Percentiles rank a stretch among this genome's conserved stretches.
Evolutionary conservation across 2,888 invertebrate species (phyloP).

Genomic region (Epistrophe eligans): DNA sequence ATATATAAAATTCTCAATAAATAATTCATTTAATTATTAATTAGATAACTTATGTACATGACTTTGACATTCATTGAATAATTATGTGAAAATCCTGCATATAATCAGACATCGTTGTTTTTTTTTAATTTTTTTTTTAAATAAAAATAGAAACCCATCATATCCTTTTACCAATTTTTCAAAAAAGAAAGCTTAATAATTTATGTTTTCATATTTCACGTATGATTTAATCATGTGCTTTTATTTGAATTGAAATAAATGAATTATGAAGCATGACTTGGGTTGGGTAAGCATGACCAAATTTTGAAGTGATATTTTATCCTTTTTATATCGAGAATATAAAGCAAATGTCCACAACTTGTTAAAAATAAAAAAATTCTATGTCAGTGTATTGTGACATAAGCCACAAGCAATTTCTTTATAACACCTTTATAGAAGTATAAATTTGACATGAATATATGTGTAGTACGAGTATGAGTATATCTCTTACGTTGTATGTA

Average conservation of each 20-base stretch:
- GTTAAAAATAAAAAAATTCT: not conserved
- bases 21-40: too few species aligned
- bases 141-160: not conserved
- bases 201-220: not conserved
- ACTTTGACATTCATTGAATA: too few species aligned
- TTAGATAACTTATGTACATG: too few species aligned
- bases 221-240: not conserved
- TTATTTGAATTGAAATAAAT: not conserved
- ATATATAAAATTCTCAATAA: too few species aligned
- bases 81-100: too few species aligned
- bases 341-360: slow-evolving; percentile 6
- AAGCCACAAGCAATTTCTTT: slow-evolving; percentile 14
- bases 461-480: too few species aligned
- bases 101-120: too few species aligned
- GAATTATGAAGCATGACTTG: not conserved
- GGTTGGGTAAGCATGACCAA: not conserved
- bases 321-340: not conserved
- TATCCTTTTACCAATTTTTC: not conserved
- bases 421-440: not conserved
- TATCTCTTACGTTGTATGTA: not conserved
- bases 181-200: not conserved
- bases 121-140: too few species aligned
- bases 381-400: not conserved
- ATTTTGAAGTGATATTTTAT: not conserved
- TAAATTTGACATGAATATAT: not conserved